Percentiles rank a stretch among this genome's conserved stretches.
These are phyloP conservation scores for Strix uralensis DNA, from an alignment of 2,113 vertebrate genomes.

Conservation along the genomic window DNA sequence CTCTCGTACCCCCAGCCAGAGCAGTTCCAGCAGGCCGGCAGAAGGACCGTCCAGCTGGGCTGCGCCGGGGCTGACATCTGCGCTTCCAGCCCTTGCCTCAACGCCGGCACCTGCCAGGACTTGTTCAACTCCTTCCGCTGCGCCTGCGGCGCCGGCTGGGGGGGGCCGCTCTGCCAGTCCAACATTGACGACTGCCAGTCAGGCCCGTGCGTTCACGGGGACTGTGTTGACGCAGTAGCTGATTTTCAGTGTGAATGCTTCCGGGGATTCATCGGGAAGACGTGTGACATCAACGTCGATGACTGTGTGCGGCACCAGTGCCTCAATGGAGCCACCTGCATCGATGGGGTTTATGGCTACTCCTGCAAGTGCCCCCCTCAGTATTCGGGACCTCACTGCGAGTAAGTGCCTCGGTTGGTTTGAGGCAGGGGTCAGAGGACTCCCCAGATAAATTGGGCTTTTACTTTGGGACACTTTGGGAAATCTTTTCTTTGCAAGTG, in stretches of 20 bases:
- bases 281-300: constrained; percentile 84
- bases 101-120: constrained; percentile 82
- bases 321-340: constrained; percentile 78
- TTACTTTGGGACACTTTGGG: background rate
- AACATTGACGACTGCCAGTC: constrained; percentile 82
- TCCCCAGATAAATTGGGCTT: background rate
- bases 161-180: constrained; percentile 78
- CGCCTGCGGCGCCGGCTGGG: constrained; percentile 82
- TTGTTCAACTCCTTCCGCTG: constrained; percentile 86
- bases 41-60: constrained; percentile 64
- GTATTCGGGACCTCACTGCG: constrained; percentile 79
- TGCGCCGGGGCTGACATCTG: constrained; percentile 82
- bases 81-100: constrained; percentile 79
- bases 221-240: constrained; percentile 78
- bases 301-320: constrained; percentile 83
- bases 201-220: constrained; percentile 79
- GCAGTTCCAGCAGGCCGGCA: constrained; percentile 69
- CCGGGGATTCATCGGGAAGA: constrained; percentile 80
- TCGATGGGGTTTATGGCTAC: constrained; percentile 68
- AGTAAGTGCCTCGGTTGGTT: constrained; percentile 74
- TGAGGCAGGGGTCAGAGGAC: background rate
- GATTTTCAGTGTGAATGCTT: constrained; percentile 85
- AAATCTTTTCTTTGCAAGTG: background rate
- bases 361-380: constrained; percentile 79
- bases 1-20: constrained; percentile 64